These are phyloP conservation scores for Scopus umbretta DNA, from an alignment of 2,113 vertebrate genomes.

Conservation along the genomic window DNA sequence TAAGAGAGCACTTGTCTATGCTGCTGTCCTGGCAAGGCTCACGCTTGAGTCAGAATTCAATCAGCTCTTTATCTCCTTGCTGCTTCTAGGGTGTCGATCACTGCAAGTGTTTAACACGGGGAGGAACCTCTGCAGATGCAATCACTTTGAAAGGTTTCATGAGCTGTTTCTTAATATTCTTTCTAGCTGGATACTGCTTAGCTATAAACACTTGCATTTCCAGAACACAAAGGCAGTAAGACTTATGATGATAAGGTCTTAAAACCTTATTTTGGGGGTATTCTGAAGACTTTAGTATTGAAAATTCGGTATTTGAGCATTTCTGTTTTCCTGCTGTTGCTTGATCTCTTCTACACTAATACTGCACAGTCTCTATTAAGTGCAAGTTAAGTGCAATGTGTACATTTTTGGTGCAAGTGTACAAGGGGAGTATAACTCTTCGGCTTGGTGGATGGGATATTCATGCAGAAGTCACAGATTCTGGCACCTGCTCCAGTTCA, in stretches of 20 bases:
- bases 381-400: too few species aligned
- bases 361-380: too few species aligned
- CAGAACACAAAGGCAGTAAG: not conserved
- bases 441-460: not conserved
- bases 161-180: constrained; percentile 61
- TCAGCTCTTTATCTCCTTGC: constrained; percentile 83
- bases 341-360: not conserved
- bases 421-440: not conserved
- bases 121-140: constrained; percentile 61
- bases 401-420: too few species aligned
- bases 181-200: constrained; percentile 64
- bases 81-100: constrained; percentile 70
- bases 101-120: constrained; percentile 73
- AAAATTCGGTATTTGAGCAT: not conserved
- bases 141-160: not conserved
- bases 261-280: not conserved
- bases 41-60: constrained; percentile 79
- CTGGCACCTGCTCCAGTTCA: not conserved
- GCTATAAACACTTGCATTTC: constrained; percentile 22
- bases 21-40: constrained; percentile 74
- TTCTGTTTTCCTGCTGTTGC: not conserved
- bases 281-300: not conserved
- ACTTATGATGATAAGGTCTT: not conserved
- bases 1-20: constrained; percentile 37
- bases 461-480: not conserved